Conservation (phyloP, 2,113 vertebrate genomes). For the Apistogramma diplotaenia region DNA sequence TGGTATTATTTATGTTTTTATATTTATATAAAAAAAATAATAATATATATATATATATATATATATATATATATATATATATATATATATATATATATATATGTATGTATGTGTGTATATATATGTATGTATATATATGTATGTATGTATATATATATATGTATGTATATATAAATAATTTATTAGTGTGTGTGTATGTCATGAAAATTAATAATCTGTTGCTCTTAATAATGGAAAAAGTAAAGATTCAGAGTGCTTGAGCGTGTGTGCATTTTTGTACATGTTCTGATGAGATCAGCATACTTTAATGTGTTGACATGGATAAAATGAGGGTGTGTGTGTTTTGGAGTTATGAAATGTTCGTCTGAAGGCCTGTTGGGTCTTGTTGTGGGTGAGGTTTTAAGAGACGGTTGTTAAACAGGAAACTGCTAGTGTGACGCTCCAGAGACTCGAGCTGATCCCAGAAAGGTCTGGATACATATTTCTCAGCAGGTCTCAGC, state of each 20-base stretch:
- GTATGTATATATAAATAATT: no score
- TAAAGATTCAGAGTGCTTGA: not conserved
- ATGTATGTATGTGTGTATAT: no score
- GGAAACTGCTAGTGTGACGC: not conserved
- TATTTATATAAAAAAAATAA: no score
- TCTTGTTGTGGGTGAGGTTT: constrained; percentile 20
- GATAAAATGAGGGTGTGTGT: not conserved
- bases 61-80: no score
- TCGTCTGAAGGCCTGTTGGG: not conserved
- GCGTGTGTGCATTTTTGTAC: not conserved
- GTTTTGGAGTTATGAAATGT: not conserved
- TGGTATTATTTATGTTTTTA: no score
- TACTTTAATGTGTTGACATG: not conserved
- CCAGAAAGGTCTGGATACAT: not conserved
- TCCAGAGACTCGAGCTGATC: not conserved
- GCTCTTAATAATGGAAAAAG: not conserved
- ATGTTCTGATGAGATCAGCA: not conserved
- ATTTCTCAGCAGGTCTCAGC: not conserved
- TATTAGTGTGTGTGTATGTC: no score
- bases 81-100: no score
- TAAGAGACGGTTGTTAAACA: not conserved
- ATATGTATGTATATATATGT: no score
- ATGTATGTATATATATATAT: no score
- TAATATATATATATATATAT: no score
- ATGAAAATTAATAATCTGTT: not conserved